These are phyloP conservation scores for Grammomys dolichurus DNA, from an alignment of 2,113 vertebrate genomes.

Conservation along the genomic window DNA sequence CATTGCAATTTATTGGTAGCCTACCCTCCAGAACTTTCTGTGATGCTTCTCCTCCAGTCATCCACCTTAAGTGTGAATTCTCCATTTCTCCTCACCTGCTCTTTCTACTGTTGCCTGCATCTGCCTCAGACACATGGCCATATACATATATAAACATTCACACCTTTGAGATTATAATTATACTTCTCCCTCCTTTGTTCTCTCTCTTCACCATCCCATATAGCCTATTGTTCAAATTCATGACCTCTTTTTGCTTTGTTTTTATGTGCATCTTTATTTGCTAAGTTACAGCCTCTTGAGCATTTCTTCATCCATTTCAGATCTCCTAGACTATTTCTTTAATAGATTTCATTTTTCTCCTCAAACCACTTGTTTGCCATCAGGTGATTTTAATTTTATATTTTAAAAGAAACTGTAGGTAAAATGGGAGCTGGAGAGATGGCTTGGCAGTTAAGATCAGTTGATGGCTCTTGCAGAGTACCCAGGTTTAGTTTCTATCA, in stretches of 20 bases:
- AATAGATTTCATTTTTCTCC: slow-evolving; percentile 46
- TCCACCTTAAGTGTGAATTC: slow-evolving; percentile 34
- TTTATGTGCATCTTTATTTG: too few relatives aligned
- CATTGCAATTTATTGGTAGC: not conserved
- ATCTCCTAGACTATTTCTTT: not conserved
- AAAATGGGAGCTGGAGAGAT: not conserved
- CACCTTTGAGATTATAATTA: not conserved
- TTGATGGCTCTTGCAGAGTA: not conserved
- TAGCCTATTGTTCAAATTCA: not conserved
- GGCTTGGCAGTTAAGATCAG: not conserved
- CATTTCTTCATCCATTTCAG: not conserved
- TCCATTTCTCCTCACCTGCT: not conserved
- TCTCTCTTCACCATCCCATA: not conserved
- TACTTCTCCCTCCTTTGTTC: not conserved
- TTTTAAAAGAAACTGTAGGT: not conserved
- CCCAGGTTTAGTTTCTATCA: not conserved
- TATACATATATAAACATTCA: not conserved
- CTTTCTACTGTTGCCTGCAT: slow-evolving; percentile 19
- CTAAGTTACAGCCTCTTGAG: not conserved
- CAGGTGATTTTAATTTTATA: slow-evolving; percentile 37
- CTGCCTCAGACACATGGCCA: not conserved
- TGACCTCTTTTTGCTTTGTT: not conserved
- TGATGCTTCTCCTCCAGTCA: not conserved
- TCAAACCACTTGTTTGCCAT: slow-evolving; percentile 35
- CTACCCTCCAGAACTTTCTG: not conserved